Percentiles rank a stretch among this genome's conserved stretches.
These are phyloP conservation scores for Mesorhabditis belari DNA, from an alignment of 2,888 invertebrate genomes.

Conservation along the genomic window DNA sequence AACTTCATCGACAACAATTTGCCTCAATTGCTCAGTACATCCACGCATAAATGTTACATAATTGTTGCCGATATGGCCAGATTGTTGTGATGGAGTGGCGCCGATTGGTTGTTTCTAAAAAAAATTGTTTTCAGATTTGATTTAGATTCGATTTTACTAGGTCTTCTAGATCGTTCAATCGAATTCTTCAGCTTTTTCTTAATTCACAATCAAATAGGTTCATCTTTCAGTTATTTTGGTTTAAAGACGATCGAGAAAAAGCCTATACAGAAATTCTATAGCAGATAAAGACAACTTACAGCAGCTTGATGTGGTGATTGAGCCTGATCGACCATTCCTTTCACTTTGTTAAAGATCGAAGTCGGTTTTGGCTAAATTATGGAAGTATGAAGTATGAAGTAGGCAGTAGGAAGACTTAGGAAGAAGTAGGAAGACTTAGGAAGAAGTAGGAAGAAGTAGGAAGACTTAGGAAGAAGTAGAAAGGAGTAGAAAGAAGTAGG, in stretches of 20 bases:
- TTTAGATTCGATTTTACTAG: neutral
- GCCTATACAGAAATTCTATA: too few species aligned
- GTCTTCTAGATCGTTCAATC: neutral
- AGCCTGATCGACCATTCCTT: constrained; percentile 38
- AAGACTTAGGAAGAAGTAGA: too few species aligned
- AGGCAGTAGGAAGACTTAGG: neutral
- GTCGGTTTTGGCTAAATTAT: constrained; percentile 46
- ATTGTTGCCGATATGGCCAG: constrained; percentile 69
- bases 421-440: neutral
- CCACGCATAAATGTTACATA: constrained; percentile 96
- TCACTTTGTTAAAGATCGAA: constrained; percentile 51
- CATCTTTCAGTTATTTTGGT: neutral
- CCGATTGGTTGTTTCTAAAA: constrained; percentile 23
- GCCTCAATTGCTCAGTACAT: constrained; percentile 93
- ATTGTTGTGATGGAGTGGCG: constrained; percentile 24
- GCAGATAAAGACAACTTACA: too few species aligned
- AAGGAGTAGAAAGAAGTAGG: too few species aligned
- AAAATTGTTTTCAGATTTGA: neutral
- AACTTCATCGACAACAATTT: constrained; percentile 82
- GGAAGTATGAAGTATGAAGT: neutral
- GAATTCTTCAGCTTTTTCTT: neutral
- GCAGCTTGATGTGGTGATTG: neutral
- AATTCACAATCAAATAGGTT: neutral
- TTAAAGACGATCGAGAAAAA: too few species aligned
- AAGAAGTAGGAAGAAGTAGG: neutral